Conservation (phyloP, 2,797 vertebrate genomes). For the Arctocebus calabarensis region DNA sequence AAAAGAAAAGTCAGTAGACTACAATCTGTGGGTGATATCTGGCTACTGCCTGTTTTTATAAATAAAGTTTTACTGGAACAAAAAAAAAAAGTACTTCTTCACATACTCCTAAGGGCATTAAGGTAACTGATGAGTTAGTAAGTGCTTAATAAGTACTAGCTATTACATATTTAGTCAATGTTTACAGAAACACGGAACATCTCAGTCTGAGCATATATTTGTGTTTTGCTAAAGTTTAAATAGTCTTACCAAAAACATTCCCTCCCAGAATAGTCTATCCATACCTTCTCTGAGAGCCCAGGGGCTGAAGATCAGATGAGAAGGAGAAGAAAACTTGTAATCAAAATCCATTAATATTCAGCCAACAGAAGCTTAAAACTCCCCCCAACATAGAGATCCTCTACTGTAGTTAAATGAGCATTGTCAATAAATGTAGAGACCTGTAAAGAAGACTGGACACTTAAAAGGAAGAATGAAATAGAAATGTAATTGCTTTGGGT, state of each 20-base stretch:
- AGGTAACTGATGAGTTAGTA: not conserved
- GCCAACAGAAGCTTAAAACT: conserved; percentile 10
- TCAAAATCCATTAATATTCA: not conserved
- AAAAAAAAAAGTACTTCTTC: not conserved
- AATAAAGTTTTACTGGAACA: conserved; percentile 76
- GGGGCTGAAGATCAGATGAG: not conserved
- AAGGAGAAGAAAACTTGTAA: not conserved
- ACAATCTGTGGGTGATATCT: not conserved
- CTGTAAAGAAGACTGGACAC: not conserved
- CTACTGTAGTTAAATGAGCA: not conserved
- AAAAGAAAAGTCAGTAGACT: not conserved
- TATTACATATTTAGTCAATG: not conserved
- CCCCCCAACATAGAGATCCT: not conserved
- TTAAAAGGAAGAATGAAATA: not conserved
- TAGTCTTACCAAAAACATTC: not conserved
- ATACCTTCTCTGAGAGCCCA: not conserved
- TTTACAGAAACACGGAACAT: not conserved
- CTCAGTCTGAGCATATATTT: not conserved
- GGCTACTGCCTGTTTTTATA: conserved; percentile 43
- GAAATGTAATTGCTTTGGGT: not conserved
- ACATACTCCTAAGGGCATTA: not conserved
- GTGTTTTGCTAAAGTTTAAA: not conserved
- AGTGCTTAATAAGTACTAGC: conserved; percentile 17
- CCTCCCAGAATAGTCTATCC: not conserved
- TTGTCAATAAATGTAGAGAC: not conserved